A percentile compares a stretch with the other conserved stretches of the same genome.
These are phyloP conservation scores for Neocloeon triangulifer DNA, from an alignment of 1,140 invertebrate genomes.

Conservation along the genomic window DNA sequence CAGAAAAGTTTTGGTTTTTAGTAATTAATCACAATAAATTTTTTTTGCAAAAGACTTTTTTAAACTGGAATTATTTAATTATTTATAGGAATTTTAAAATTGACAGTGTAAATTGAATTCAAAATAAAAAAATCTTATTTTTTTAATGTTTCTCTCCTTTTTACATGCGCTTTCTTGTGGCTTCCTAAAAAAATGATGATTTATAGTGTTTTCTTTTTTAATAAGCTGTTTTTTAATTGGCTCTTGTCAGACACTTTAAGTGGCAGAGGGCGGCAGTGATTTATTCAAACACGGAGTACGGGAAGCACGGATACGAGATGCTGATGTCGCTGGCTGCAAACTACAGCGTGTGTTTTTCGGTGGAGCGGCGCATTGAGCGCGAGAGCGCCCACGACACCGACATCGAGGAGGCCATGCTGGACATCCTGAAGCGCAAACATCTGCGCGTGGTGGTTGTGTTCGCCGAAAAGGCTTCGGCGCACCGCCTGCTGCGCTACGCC, in stretches of 20 bases:
- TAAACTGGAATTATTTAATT: no score
- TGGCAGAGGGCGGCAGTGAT: conserved; percentile 33
- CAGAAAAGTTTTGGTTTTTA: no score
- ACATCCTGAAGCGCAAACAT: conserved; percentile 15
- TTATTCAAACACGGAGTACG: conserved; percentile 31
- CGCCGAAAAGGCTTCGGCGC: conserved; percentile 22
- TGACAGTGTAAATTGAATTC: no score
- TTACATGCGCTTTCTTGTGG: no score
- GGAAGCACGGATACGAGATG: conserved; percentile 26
- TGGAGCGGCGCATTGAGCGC: conserved; percentile 18
- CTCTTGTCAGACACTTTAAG: conserved; percentile 25
- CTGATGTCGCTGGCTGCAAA: conserved; percentile 19
- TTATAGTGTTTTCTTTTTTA: no score
- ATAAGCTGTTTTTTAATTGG: no score
- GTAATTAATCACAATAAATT: no score
- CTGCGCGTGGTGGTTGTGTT: conserved; percentile 27
- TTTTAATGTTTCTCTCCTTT: no score
- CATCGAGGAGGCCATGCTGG: conserved; percentile 23
- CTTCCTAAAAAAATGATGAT: no score
- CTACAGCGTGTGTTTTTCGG: conserved; percentile 27
- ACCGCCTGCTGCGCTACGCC: conserved; percentile 21
- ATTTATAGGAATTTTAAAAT: no score
- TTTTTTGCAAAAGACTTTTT: no score
- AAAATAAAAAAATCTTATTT: no score
- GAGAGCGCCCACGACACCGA: conserved; percentile 18